These are phyloP conservation scores for Brachystomella parvula DNA, from an alignment of 1,140 invertebrate species.

Conservation along the genomic window DNA sequence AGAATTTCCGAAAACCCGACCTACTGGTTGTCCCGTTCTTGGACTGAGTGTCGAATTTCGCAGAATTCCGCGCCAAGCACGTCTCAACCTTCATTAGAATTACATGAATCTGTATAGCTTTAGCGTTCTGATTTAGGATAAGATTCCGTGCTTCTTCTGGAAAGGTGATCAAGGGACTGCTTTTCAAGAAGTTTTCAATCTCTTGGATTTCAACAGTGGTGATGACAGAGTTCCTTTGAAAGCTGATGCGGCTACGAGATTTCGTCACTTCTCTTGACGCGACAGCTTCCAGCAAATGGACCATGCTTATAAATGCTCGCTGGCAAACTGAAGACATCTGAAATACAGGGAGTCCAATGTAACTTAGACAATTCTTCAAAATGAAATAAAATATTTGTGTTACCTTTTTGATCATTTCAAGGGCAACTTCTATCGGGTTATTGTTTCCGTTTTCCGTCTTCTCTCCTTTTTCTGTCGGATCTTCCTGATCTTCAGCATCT, in stretches of 20 bases:
- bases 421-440: neutral
- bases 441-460: neutral
- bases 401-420: neutral
- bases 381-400: neutral
- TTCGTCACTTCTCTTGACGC: neutral
- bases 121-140: neutral
- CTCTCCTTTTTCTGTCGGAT: neutral
- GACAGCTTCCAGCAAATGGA: neutral
- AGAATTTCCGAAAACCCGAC: too few relatives aligned
- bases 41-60: too few relatives aligned
- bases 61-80: too few relatives aligned
- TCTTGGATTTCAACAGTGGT: neutral
- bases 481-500: neutral
- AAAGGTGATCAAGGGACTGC: neutral
- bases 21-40: too few relatives aligned
- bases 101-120: neutral
- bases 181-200: neutral
- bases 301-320: neutral
- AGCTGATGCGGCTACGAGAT: neutral
- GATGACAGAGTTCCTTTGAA: neutral
- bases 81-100: too few relatives aligned
- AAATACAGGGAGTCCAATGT: neutral
- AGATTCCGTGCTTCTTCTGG: neutral
- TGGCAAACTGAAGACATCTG: neutral
- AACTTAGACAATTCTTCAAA: neutral